These are phyloP conservation scores for Tyrannus savana DNA, from an alignment of 2,113 vertebrate genomes.

Conservation along the genomic window DNA sequence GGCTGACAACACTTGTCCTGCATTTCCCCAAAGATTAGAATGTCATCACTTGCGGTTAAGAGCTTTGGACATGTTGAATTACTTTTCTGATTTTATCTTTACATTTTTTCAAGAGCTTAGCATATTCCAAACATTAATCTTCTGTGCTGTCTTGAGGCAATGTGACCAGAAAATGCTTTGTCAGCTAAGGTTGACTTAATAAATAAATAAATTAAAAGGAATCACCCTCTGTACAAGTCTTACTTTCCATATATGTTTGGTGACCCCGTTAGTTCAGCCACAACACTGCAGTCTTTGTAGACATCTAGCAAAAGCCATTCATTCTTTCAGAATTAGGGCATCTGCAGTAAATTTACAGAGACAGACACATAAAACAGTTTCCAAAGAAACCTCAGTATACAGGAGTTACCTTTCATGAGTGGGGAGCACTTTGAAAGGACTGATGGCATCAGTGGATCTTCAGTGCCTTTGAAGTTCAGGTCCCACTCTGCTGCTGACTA, in stretches of 20 bases:
- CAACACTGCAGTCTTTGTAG: background rate
- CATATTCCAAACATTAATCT: constrained; percentile 73
- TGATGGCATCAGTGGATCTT: background rate
- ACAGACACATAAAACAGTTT: background rate
- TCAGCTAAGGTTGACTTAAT: constrained; percentile 50
- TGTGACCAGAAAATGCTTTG: constrained; percentile 51
- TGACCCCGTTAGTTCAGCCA: constrained; percentile 20
- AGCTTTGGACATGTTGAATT: constrained; percentile 57
- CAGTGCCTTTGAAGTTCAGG: background rate
- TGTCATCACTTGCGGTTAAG: constrained; percentile 53
- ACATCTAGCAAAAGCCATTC: background rate
- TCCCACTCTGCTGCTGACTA: background rate
- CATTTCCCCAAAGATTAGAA: constrained; percentile 59
- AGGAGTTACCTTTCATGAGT: background rate
- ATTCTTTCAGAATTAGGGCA: background rate
- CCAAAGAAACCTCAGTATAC: background rate
- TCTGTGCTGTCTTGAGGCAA: constrained; percentile 57
- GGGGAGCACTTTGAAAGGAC: background rate
- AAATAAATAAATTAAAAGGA: background rate
- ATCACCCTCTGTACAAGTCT: background rate
- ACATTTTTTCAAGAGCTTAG: constrained; percentile 57
- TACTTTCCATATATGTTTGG: background rate
- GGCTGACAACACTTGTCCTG: background rate
- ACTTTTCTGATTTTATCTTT: constrained; percentile 70
- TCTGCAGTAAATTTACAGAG: background rate